Evolutionary conservation across 2,797 vertebrate genomes (phyloP).

Genomic region (Phrynocephalus forsythii): DNA sequence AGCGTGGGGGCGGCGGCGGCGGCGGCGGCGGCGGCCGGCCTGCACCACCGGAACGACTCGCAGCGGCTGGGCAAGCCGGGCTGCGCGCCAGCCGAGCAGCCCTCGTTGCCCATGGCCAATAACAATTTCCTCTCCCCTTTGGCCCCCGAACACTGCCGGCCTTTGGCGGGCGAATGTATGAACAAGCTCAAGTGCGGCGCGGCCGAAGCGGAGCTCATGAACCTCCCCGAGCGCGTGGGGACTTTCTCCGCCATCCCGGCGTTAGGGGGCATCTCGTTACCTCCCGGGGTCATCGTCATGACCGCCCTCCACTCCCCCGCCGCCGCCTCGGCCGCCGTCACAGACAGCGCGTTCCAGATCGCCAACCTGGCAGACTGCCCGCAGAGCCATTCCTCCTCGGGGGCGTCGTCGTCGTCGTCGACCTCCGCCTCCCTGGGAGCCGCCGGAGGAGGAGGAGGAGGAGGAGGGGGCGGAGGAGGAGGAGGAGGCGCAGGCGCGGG

Average conservation of each 20-base stretch:
- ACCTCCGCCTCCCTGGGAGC: conserved; percentile 67
- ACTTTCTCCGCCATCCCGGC: conserved; percentile 96
- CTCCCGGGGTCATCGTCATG: conserved; percentile 99
- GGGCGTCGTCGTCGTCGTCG: conserved; percentile 68
- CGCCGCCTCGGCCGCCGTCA: conserved; percentile 96
- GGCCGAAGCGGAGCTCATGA: conserved; percentile 97
- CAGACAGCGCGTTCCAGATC: conserved; percentile 99
- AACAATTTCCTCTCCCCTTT: conserved; percentile 96
- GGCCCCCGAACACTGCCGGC: conserved; percentile 96
- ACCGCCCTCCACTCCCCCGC: conserved; percentile 98
- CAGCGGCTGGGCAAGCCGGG: conserved; percentile 91
- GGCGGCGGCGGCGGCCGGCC: conserved; percentile 65
- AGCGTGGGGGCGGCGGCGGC: conserved; percentile 75
- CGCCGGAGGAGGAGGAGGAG: conserved; percentile 61
- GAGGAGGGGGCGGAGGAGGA: conserved; percentile 72
- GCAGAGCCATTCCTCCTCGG: conserved; percentile 88
- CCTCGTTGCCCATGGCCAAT: conserved; percentile 96
- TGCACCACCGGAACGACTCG: conserved; percentile 92
- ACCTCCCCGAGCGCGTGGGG: conserved; percentile 97
- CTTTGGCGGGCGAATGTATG: conserved; percentile 96
- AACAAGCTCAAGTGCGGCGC: conserved; percentile 98
- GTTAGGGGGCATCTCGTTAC: conserved; percentile 97
- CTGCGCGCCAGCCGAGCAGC: conserved; percentile 83
- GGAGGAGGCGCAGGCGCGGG: not conserved
- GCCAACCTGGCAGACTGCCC: conserved; percentile 99